These are phyloP conservation scores for Apis laboriosa DNA, from an alignment of 1,140 invertebrate species.

Conservation along the genomic window DNA sequence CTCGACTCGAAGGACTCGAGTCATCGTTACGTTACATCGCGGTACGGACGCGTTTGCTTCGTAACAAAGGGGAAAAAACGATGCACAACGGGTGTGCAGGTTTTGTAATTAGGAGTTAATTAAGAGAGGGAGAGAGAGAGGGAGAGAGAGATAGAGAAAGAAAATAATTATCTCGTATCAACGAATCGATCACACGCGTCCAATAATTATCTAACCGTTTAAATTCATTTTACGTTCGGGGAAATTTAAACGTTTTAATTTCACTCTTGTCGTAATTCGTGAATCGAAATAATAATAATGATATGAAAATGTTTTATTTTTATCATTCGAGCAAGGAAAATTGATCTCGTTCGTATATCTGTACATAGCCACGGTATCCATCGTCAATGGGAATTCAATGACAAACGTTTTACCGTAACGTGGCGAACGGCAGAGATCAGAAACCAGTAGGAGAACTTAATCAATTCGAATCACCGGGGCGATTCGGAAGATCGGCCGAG, in stretches of 20 bases:
- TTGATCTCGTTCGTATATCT: background rate
- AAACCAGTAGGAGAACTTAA: constrained; percentile 52
- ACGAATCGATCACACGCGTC: background rate
- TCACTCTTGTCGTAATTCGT: background rate
- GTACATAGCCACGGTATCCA: background rate
- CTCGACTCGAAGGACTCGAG: background rate
- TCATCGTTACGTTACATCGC: constrained; percentile 7
- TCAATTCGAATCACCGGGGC: constrained; percentile 61
- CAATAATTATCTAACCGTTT: background rate
- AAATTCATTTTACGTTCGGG: too few relatives aligned
- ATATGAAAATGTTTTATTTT: background rate
- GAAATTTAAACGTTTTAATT: background rate
- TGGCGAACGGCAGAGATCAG: background rate
- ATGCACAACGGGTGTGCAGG: constrained; percentile 17
- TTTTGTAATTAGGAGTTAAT: background rate
- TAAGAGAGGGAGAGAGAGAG: background rate
- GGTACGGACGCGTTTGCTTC: background rate
- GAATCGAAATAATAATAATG: background rate
- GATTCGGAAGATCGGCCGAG: constrained; percentile 58
- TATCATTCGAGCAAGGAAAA: too few relatives aligned
- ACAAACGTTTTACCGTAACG: background rate
- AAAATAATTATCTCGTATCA: background rate
- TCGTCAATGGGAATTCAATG: background rate
- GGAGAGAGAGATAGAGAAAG: background rate
- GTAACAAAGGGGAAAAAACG: background rate